Evolutionary conservation across 2,797 vertebrate species (phyloP).

Genomic region (Eptatretus atami): DNA sequence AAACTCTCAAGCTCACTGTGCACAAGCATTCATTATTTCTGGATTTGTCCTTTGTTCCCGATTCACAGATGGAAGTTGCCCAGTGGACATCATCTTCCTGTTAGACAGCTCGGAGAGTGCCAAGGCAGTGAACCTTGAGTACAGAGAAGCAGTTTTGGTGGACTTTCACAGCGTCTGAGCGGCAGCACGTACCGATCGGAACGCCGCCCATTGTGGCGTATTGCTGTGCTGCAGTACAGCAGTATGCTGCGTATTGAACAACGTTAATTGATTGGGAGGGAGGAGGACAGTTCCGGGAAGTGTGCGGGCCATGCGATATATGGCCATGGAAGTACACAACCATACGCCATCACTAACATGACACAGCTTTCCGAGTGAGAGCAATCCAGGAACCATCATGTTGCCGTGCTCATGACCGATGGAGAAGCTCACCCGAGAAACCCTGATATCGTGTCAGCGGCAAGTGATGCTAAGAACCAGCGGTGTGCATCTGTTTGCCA

Average conservation of each 20-base stretch:
- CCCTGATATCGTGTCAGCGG: slow-evolving; percentile 53
- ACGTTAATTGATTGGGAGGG: slow-evolving; percentile 44
- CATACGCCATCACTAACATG: slow-evolving; percentile 61
- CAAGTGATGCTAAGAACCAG: slow-evolving; percentile 47
- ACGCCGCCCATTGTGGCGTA: slow-evolving; percentile 26
- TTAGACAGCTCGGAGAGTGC: slow-evolving; percentile 63
- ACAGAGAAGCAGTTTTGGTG: slow-evolving; percentile 40
- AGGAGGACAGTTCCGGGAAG: slow-evolving; percentile 30
- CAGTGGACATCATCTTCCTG: slow-evolving; percentile 45
- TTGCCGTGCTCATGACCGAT: slow-evolving; percentile 35
- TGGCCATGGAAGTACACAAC: slow-evolving; percentile 62
- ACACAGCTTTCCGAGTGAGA: slow-evolving; percentile 43
- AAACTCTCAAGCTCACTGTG: too few species aligned
- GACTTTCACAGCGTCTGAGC: slow-evolving; percentile 29
- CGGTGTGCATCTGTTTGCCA: slow-evolving; percentile 36
- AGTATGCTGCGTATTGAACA: slow-evolving; percentile 44
- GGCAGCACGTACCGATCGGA: slow-evolving; percentile 23
- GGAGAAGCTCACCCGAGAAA: slow-evolving; percentile 50
- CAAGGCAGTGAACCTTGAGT: slow-evolving; percentile 35
- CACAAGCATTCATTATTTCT: too few species aligned
- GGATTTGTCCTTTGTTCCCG: too few species aligned
- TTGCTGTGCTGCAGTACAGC: slow-evolving; percentile 55
- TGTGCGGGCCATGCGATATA: slow-evolving; percentile 29
- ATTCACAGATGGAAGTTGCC: slow-evolving; percentile 28
- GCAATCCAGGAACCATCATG: slow-evolving; percentile 22